These are phyloP conservation scores for Otus sunia DNA, from an alignment of 2,113 vertebrate genomes.

Conservation along the genomic window DNA sequence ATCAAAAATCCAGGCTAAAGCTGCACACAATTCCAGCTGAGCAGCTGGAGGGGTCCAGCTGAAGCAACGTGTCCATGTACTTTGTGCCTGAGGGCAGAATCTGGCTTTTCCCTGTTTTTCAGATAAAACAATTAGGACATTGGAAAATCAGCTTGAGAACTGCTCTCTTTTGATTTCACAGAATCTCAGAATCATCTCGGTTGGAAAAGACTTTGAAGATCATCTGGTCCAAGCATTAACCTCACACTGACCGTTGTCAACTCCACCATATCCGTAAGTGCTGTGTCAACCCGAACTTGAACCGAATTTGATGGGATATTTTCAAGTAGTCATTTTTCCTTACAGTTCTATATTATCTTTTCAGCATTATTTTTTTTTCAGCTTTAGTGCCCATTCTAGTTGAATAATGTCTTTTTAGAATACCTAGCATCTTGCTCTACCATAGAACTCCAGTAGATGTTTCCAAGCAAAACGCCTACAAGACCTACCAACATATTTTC, in stretches of 20 bases:
- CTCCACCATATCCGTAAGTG: no score
- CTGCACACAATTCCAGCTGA: not conserved
- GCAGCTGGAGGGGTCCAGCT: not conserved
- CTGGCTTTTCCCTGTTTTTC: not conserved
- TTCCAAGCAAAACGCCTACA: not conserved
- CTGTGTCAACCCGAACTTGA: no score
- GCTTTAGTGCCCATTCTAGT: not conserved
- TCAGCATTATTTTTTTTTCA: not conserved
- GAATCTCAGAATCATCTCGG: no score
- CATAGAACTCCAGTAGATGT: not conserved
- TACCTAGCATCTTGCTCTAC: not conserved
- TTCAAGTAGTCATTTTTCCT: not conserved
- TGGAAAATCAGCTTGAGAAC: not conserved
- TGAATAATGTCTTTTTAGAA: not conserved
- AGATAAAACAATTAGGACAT: not conserved
- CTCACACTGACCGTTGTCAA: no score
- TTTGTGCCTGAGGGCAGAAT: not conserved
- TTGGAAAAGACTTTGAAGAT: no score
- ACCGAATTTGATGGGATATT: not conserved
- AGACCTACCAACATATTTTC: not conserved
- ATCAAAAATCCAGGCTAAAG: not conserved
- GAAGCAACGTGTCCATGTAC: not conserved
- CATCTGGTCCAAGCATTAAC: no score
- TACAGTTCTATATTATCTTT: not conserved
- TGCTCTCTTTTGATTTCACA: not conserved